Evolutionary conservation across 2,888 invertebrate genomes (phyloP).

Genomic region (Carterocephalus palaemon): DNA sequence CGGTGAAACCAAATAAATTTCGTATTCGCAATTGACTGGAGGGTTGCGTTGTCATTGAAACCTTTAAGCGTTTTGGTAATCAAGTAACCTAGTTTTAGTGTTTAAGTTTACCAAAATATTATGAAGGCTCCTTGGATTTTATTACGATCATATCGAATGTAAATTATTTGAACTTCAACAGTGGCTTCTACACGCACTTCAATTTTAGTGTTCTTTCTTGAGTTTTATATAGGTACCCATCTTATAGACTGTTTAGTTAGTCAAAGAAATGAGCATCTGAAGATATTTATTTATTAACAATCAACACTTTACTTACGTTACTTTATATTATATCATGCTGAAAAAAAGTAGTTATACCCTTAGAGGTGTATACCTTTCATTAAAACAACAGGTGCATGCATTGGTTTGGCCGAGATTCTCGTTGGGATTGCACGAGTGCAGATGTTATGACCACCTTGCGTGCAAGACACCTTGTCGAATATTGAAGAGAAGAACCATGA

Average conservation of each 20-base stretch:
- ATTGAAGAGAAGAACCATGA: conserved; percentile 40
- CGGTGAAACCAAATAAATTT: conserved; percentile 47
- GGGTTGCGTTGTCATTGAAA: conserved; percentile 34
- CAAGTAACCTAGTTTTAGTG: conserved; percentile 32
- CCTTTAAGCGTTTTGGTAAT: conserved; percentile 25
- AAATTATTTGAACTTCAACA: too few relatives aligned
- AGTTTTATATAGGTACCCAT: too few relatives aligned
- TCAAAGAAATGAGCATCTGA: neutral
- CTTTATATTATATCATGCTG: neutral
- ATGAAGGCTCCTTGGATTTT: conserved; percentile 27
- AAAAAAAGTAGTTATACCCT: neutral
- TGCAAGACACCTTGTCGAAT: conserved; percentile 52
- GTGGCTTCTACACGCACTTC: too few relatives aligned
- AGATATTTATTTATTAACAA: too few relatives aligned
- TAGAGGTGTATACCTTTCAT: conserved; percentile 25
- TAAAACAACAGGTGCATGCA: conserved; percentile 55
- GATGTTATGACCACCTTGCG: conserved; percentile 61
- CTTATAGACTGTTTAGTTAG: too few relatives aligned
- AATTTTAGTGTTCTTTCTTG: too few relatives aligned
- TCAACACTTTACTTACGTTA: neutral
- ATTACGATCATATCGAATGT: too few relatives aligned
- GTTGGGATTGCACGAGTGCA: conserved; percentile 42
- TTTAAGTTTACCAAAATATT: conserved; percentile 11
- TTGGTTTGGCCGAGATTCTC: conserved; percentile 62
- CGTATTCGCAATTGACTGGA: conserved; percentile 48